Evolutionary conservation across 2,888 invertebrate species (phyloP).

Genomic region (Terebella lapidaria): DNA sequence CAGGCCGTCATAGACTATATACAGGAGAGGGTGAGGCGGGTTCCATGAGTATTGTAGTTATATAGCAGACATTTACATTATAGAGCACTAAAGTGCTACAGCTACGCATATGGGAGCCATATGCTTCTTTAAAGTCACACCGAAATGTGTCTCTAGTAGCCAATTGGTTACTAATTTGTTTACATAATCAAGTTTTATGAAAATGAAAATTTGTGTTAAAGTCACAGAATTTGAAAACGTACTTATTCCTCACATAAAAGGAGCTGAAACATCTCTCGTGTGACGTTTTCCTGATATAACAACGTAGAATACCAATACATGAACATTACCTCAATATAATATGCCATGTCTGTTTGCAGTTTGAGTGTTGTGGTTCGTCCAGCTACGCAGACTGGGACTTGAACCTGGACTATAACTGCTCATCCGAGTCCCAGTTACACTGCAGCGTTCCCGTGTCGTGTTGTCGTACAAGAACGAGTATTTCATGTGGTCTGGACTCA

Average conservation of each 20-base stretch:
- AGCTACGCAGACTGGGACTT: conserved; percentile 33
- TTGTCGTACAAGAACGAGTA: conserved; percentile 19
- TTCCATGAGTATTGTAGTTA: background rate
- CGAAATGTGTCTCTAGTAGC: background rate
- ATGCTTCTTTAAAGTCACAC: too few species aligned
- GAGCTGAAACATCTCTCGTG: too few species aligned
- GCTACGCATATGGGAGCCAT: too few species aligned
- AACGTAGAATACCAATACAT: too few species aligned
- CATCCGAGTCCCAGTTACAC: conserved; percentile 15
- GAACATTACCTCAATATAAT: too few species aligned
- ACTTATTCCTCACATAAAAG: too few species aligned
- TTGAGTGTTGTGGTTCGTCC: conserved; percentile 29
- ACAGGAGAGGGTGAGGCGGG: conserved; percentile 20
- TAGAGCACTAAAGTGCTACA: too few species aligned
- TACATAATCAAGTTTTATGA: background rate
- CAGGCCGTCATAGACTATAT: conserved; percentile 22
- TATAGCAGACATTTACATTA: too few species aligned
- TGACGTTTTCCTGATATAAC: too few species aligned
- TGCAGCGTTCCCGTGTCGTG: conserved; percentile 33
- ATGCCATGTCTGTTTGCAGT: conserved; percentile 16
- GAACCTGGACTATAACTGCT: conserved; percentile 30
- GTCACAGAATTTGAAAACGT: too few species aligned
- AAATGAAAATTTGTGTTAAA: background rate
- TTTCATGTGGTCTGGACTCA: conserved; percentile 19
- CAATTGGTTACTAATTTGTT: background rate